These are phyloP conservation scores for Arrhamphus sclerolepis DNA, from an alignment of 2,797 vertebrate species.

Conservation along the genomic window DNA sequence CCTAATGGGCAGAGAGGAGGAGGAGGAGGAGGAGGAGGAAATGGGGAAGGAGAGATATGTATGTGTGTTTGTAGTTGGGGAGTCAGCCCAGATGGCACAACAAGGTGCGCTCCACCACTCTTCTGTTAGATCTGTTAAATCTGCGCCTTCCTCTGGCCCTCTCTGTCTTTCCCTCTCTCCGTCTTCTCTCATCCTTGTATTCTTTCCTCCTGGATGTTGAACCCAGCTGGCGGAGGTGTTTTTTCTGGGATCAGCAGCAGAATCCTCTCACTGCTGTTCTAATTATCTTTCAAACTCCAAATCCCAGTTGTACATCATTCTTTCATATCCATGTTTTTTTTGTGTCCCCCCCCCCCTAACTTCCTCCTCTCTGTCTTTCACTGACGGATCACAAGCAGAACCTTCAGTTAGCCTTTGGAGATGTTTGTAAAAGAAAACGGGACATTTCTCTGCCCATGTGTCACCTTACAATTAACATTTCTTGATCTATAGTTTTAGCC, in stretches of 20 bases:
- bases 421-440: neutral
- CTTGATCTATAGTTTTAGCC: too few relatives aligned
- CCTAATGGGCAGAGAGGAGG: constrained; percentile 74
- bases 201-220: constrained; percentile 74
- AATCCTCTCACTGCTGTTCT: constrained; percentile 74
- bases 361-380: constrained; percentile 24
- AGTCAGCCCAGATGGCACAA: constrained; percentile 80
- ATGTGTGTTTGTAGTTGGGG: constrained; percentile 49
- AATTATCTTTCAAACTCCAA: constrained; percentile 75
- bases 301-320: constrained; percentile 60
- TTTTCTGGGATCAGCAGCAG: constrained; percentile 74
- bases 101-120: constrained; percentile 77
- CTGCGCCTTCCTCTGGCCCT: constrained; percentile 56
- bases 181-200: constrained; percentile 45
- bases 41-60: constrained; percentile 30
- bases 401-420: constrained; percentile 51
- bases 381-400: constrained; percentile 52
- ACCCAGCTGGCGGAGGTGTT: constrained; percentile 79
- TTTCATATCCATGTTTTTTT: constrained; percentile 53
- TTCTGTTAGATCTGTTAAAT: constrained; percentile 67
- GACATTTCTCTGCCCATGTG: too few relatives aligned
- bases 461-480: too few relatives aligned
- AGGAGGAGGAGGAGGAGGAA: constrained; percentile 24
- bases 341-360: constrained; percentile 28
- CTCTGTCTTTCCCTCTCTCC: constrained; percentile 34